Base-by-base conservation (phyloP, 1,140 invertebrate genomes). In the Cydia fagiglandana region DNA sequence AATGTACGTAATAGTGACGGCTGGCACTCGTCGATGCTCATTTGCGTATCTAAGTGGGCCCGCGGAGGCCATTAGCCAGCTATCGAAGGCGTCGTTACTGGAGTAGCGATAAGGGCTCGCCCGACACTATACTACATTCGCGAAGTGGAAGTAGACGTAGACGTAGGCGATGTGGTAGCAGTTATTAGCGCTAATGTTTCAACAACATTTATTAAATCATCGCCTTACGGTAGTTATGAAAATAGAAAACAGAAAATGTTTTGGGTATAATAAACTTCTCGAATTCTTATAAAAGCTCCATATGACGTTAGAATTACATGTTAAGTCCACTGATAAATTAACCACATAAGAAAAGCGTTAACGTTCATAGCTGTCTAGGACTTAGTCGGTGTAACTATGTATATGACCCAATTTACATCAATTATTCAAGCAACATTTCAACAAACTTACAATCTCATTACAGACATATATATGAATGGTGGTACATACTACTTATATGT, bases 31-130 rank as follows among this genome's bases (percentile, higher is more conserved):
- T 84, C 83, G 88, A 86, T 87, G 91, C 85, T 91, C 91, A 90
- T 92, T 92, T 92, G 89, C 89, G 89, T 92, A 91, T 91, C 89
- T 90, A 88, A 91, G 88, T 89, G 86, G 83, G 84, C 81, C 84
- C 87, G 83, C 82, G 84, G 84, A 85, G 85, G 86, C 89, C 90
- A 91, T 92, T 92, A 92, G 88, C 84, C 81, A 75, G 78, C 88
- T 88, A 92, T 90, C 89, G 88, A 87, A 88, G 87, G 83, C 86
- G 84, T 89, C 89, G 87, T 91, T 92, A 92, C 85, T 86, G 83
- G 86, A 84, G 83, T 82, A 80, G 81, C 85, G 91, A 91, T 91
- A 91, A 92, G 88, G 84, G 84, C 77, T 73, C 80, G 61, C 76
- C 68, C 78, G 77, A 80, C 77, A 84, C 87, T 84, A 90, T 90